Base-by-base conservation (phyloP, 1,140 invertebrate species). In the Chymomyza costata region DNA sequence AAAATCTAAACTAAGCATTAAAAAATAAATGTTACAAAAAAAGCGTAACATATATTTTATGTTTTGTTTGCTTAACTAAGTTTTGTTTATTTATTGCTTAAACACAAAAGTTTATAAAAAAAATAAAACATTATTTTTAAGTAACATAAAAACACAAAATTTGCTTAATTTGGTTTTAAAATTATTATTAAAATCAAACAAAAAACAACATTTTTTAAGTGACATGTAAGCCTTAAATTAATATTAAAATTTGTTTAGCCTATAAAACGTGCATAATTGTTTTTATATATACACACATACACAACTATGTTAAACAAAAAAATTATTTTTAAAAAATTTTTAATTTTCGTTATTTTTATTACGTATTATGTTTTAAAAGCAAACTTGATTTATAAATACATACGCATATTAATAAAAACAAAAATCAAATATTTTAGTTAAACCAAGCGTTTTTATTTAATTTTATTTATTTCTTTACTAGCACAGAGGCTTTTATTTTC, bases 341-440 rank as follows among this genome's bases (percentile, higher is more conserved):
- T 71, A 61, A 71, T 78, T 78, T 78, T 80, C 73, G 73, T 78
- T 78, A 78, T 78, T 32, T 39, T 64, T 80, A 64, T 78, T 78
- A 76, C 74, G 80, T 78, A 78, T 78, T 78, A 65, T 80, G 73
- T 80, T 78, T 71, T 59, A 76, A 70, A 78, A 50, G 49, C 64
- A 68, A 71, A 47, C 43, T 54, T 34, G 45, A 68, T 44, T 45
- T 56, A 53, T 38, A 71, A 69, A 70, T 58, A 67, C 45, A 67
- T 51, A 68, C 65, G 73, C 80, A 80, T 78, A 78, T 78, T 57
- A 80, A 80, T 80, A 80, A 80, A 54, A 28, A 60, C 44, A 15
- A 57, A 66, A 47, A 28, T 25, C 55, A 62, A 69, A 67, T 80
- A 80, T 78, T 78, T 80, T 80, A 80, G 73, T 80, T 80, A 52